Percentiles rank a stretch among this genome's conserved stretches.
Evolutionary conservation across 2,888 invertebrate genomes (phyloP).

Genomic region (Cyrtodaria siliqua): DNA sequence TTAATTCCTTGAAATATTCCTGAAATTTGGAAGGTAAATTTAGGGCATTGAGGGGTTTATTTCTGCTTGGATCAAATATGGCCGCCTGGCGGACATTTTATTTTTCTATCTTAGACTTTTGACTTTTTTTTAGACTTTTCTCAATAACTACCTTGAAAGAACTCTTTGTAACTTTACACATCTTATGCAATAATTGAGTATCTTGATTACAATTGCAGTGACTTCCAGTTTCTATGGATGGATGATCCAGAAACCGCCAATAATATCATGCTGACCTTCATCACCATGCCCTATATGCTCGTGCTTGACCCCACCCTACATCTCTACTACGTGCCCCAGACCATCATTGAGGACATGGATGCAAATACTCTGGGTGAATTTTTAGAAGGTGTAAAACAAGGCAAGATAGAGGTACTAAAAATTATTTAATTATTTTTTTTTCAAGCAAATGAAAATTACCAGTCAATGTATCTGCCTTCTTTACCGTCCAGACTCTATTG

Average conservation of each 20-base stretch:
- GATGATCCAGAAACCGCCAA: constrained; percentile 96
- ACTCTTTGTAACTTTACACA: not conserved
- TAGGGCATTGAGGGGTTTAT: no score
- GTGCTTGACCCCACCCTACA: constrained; percentile 97
- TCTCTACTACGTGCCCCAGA: constrained; percentile 96
- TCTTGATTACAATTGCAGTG: constrained; percentile 82
- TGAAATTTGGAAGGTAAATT: no score
- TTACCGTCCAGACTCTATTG: constrained; percentile 77
- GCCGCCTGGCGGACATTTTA: no score
- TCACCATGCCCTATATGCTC: constrained; percentile 93
- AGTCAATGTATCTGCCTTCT: no score
- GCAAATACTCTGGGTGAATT: constrained; percentile 92
- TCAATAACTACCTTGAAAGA: no score
- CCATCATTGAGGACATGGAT: constrained; percentile 90
- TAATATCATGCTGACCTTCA: constrained; percentile 95
- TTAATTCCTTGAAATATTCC: no score
- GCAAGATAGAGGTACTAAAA: constrained; percentile 90
- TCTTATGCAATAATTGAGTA: not conserved
- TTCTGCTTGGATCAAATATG: no score
- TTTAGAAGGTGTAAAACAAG: constrained; percentile 92
- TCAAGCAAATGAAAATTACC: no score
- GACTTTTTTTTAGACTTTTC: no score
- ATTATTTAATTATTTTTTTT: no score
- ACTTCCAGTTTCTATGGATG: constrained; percentile 98
- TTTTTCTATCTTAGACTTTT: no score